Evolutionary conservation across 92 coral and sea anemone genomes (phyloP).

Genomic region (Porites divaricata): DNA sequence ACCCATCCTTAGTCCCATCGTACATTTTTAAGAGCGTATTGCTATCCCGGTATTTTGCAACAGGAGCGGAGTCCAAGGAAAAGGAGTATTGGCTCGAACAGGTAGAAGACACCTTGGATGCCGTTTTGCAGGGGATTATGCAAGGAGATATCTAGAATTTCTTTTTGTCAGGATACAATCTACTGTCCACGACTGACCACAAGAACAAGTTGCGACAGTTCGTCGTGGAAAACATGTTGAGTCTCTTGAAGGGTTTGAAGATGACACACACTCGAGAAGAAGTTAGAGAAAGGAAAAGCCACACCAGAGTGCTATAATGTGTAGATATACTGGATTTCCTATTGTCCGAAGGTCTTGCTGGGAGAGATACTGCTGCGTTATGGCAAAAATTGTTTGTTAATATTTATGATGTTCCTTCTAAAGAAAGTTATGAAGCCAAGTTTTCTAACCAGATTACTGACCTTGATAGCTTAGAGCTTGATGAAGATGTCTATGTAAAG

Average conservation of each 20-base stretch:
- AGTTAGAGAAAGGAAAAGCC: background rate
- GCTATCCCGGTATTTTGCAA: background rate
- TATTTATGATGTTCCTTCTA: background rate
- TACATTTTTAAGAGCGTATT: conserved; percentile 13
- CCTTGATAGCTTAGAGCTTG: conserved; percentile 2
- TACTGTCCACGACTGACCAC: conserved; percentile 1
- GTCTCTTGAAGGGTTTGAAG: background rate
- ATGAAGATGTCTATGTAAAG: background rate
- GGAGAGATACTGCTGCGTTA: background rate
- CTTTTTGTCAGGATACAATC: background rate
- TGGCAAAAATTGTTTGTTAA: conserved; percentile 36
- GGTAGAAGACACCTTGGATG: background rate
- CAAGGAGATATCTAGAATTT: background rate
- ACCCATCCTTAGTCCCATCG: conserved; percentile 21
- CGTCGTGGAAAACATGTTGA: conserved; percentile 11
- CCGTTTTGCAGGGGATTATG: background rate
- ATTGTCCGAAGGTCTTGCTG: conserved; percentile 6
- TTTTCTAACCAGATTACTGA: conserved; percentile 7
- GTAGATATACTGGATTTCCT: conserved; percentile 11
- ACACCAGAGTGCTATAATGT: conserved; percentile 15
- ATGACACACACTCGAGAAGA: background rate
- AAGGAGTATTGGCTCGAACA: background rate
- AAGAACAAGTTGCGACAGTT: conserved; percentile 23
- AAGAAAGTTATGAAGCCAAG: background rate
- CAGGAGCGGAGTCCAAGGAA: background rate